Base-by-base conservation (phyloP, 2,797 vertebrate genomes). In the Parambassis ranga region DNA sequence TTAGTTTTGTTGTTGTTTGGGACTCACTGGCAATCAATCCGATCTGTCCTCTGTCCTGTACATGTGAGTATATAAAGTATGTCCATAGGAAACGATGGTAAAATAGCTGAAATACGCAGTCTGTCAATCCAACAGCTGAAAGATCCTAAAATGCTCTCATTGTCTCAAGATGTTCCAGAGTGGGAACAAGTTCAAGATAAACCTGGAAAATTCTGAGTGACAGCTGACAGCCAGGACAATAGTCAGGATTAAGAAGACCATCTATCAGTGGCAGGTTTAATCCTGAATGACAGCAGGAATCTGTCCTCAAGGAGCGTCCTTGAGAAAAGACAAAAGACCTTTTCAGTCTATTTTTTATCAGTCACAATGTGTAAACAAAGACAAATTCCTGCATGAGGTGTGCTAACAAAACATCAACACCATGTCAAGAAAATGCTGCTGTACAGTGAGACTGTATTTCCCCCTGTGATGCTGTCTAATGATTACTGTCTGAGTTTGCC, bases 401-500 rank as follows among this genome's bases (percentile, higher is more conserved):
- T 22, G 42, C 67, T 27, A 42, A 16, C 43, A 61, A 41, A 63
- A 48, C 27, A 35, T 28, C 62, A n/a, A 57, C 41, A 48, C 46
- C 33, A 43, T 1, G 15, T 10, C 10, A 0, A 7, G 0, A n/a
- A n/a, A n/a, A n/a, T n/a, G n/a, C n/a, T n/a, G n/a, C n/a, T n/a
- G n/a, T n/a, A n/a, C n/a, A n/a, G n/a, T n/a, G n/a, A n/a, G n/a
- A n/a, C n/a, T n/a, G n/a, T n/a, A n/a, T n/a, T n/a, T n/a, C n/a
- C n/a, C n/a, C n/a, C 41, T 4, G 13, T 38, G 15, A 32, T 23
- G 38, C 23, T 0, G 55, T 56, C 23, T 69, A 65, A 75, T 60
- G 68, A 71, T 79, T 66, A 51, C 65, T 56, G 51, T 48, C 55
- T 56, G 56, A 57, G 60, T 81, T 59, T 71, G 48, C 42, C 23